phyloP scores from a whole-genome alignment of 2,797 vertebrate genomes.

The Borostomias antarcticus region DNA sequence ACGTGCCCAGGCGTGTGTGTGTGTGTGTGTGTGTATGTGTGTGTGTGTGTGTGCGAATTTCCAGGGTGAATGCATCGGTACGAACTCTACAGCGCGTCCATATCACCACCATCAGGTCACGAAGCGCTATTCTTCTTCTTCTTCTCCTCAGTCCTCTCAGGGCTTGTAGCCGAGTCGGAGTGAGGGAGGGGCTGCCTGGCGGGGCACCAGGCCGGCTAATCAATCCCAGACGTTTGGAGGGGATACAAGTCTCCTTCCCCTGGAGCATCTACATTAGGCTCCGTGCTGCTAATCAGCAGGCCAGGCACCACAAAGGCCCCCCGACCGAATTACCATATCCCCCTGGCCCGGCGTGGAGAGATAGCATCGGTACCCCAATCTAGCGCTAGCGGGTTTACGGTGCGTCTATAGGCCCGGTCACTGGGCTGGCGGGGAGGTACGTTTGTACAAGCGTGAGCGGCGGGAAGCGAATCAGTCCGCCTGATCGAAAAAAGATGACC shows the following conservation, averaged over 20 bases:
- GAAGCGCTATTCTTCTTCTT: neutral
- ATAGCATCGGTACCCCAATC: constrained; percentile 36
- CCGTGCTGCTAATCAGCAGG: constrained; percentile 61
- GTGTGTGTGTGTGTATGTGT: neutral
- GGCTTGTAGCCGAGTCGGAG: constrained; percentile 9
- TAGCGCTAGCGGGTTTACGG: constrained; percentile 40
- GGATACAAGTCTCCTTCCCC: constrained; percentile 53
- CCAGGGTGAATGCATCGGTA: too few species aligned
- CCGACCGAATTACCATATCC: constrained; percentile 52
- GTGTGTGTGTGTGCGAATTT: neutral
- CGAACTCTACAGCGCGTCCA: neutral
- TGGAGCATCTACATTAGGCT: constrained; percentile 58
- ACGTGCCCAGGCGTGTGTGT: too few species aligned
- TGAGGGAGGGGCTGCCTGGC: constrained; percentile 32
- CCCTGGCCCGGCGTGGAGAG: constrained; percentile 30
- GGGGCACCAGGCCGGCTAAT: constrained; percentile 56
- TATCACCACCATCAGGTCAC: neutral
- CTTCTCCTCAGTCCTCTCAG: neutral
- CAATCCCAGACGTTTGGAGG: constrained; percentile 66
- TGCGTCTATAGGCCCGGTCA: too few species aligned
- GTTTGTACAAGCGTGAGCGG: too few species aligned
- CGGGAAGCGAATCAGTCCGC: too few species aligned
- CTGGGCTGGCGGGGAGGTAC: too few species aligned
- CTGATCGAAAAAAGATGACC: too few species aligned
- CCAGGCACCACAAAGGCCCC: constrained; percentile 21